Evolutionary conservation across 2,888 invertebrate species (phyloP), one percentile per base, ranked within the genome.

Genomic region (Eristalis pertinax): DNA sequence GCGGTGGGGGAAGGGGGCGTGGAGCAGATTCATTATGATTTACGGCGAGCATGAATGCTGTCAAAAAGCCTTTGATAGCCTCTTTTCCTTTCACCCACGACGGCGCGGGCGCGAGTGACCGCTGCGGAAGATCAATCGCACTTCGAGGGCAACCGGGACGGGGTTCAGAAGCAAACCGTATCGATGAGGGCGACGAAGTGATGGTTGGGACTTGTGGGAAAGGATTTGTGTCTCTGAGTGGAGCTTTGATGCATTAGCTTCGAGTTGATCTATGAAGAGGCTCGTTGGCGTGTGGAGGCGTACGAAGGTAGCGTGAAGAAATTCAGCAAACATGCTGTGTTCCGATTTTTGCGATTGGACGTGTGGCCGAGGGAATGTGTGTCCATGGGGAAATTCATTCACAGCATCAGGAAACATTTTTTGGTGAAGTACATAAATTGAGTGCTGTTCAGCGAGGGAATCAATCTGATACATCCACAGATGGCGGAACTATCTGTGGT

Each of bases 31-130:
- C 35, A 50, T 60, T 64, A 63, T 87, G 88, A 88, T 88, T 88
- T 88, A 88, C 84, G 80, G 70, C 77, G 24, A 15, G 26, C 62
- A 63, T 70, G 84, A 70, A 77, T 74, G 84, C 75, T 88, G 87
- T 88, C 87, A 83, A 88, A 84, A 88, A 73, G 64, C 35, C 43
- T 63, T 69, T 68, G 43, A 43, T 75, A 50, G 50, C 43, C 64
- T 19, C 38, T 29, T 60, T 75, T 75, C 56, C 62, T 63, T 76
- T 73, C 79, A 87, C 84, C 84, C 87, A 87, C 84, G 70, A 82
- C 50, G 24, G 56, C 38, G 41, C 38, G 43, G 24, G 56, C 38
- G 41, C 38, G 43, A 60, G 24, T 75, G 58, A 64, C 72, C 64
- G 41, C 63, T 41, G 35, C 68, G 13, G 26, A 24, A 64, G 60